A percentile compares a stretch with the other conserved stretches of the same genome.
These are phyloP conservation scores for Xenopus tropicalis DNA, from an alignment of 2,113 vertebrate species.

Conservation along the genomic window UCB_Xtro_10.0 CM004445.2:33885001-33885500, in stretches of 20 bases:
- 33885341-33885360: conserved; percentile 15
- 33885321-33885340: conserved; percentile 2
- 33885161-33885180: conserved; percentile 16
- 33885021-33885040: conserved; percentile 37
- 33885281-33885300: conserved; percentile 35
- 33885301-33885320: conserved; percentile 27
- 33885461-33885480: too few species aligned
- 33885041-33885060: conserved; percentile 41
- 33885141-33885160: conserved; percentile 40
- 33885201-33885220: conserved; percentile 32
- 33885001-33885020: conserved; percentile 42
- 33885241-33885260: conserved; percentile 31
- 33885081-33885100: conserved; percentile 37
- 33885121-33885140: conserved; percentile 23
- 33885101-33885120: conserved; percentile 33
- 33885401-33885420: conserved; percentile 36
- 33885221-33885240: conserved; percentile 23
- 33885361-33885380: conserved; percentile 13
- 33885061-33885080: conserved; percentile 42
- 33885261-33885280: conserved; percentile 24
- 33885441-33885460: conserved; percentile 10
- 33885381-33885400: conserved; percentile 21
- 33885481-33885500: too few species aligned
- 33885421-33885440: conserved; percentile 9
- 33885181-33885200: background rate